Percentiles rank a stretch among this genome's conserved stretches.
These are phyloP conservation scores for Emydocephalus ijimae DNA, from an alignment of 2,113 vertebrate species.

Conservation along the genomic window DNA sequence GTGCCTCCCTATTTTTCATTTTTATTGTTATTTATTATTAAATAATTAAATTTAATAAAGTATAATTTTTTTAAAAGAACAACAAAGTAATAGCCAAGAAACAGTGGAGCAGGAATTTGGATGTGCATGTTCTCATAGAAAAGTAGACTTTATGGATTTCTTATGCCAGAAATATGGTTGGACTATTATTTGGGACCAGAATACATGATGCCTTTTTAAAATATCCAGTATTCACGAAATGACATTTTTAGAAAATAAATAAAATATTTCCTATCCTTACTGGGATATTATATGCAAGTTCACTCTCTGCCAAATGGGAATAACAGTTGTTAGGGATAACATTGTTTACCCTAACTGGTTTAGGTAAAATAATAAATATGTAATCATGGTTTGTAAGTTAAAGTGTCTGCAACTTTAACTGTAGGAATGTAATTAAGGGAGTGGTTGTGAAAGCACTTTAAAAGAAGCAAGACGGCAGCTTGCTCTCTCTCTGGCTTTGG, in stretches of 20 bases:
- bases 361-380: too few relatives aligned
- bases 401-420: too few relatives aligned
- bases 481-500: too few relatives aligned
- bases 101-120: neutral
- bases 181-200: neutral
- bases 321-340: too few relatives aligned
- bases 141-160: neutral
- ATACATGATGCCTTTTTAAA: neutral
- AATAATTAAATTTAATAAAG: neutral
- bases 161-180: neutral
- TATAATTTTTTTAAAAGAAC: neutral
- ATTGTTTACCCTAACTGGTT: too few relatives aligned
- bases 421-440: too few relatives aligned
- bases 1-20: neutral
- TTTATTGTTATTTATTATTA: neutral
- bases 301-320: neutral
- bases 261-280: neutral
- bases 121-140: neutral
- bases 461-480: too few relatives aligned
- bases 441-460: too few relatives aligned
- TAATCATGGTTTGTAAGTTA: too few relatives aligned
- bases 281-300: neutral
- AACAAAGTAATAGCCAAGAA: neutral
- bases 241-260: neutral
- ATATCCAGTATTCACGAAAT: neutral